Conservation (phyloP, 2,113 vertebrate genomes). For the Datnioides undecimradiatus region DNA sequence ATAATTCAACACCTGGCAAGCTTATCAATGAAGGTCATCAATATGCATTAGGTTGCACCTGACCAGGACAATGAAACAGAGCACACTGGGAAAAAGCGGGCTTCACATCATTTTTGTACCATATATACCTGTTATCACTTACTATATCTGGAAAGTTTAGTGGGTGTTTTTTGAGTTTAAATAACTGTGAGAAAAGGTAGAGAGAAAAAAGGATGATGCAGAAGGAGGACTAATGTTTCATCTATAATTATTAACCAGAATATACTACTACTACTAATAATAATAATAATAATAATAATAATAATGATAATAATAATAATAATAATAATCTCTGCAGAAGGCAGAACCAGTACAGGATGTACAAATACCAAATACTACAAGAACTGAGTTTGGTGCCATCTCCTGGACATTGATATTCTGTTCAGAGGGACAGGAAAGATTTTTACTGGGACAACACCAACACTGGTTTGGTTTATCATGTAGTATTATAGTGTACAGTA, state of each 20-base stretch:
- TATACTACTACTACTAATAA: neutral
- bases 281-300: no score
- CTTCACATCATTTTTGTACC: no score
- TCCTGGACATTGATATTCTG: constrained; percentile 36
- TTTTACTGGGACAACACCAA: neutral
- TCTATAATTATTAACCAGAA: neutral
- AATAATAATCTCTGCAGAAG: no score
- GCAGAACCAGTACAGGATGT: neutral
- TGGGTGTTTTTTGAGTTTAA: no score
- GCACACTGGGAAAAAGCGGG: no score
- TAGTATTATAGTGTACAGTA: neutral
- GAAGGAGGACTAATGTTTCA: neutral
- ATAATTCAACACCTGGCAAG: no score
- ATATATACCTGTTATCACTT: neutral
- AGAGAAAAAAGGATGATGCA: neutral
- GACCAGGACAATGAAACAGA: no score
- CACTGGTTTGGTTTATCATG: neutral
- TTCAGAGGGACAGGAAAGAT: neutral
- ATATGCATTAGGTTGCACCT: no score
- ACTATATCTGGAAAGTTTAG: no score
- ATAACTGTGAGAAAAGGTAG: neutral
- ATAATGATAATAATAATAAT: no score
- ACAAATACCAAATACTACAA: neutral
- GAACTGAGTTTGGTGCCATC: constrained; percentile 60
- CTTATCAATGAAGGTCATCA: no score